Base-by-base conservation (phyloP, 2,797 vertebrate species). In the Ceyx erithaca region DNA sequence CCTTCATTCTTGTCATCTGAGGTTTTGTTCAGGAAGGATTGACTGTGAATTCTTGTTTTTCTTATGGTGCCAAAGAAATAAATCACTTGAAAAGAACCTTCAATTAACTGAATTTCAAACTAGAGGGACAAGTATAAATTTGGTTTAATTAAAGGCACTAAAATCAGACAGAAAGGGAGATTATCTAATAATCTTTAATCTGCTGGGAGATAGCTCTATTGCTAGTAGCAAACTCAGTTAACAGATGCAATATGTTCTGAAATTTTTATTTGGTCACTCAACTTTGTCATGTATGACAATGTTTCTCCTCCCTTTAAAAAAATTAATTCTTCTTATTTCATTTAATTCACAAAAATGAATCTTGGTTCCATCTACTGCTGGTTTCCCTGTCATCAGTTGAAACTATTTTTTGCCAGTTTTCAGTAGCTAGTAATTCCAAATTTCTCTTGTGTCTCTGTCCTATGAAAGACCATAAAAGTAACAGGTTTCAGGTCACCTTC, bases 11-110 rank as follows among this genome's bases (percentile, higher is more conserved):
- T 35, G 1, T 14, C 7, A 2, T 3, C 26, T 31, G 26, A 9
- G 25, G 0, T 4, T 30, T 77, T 59, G 11, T 52, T 26, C 1
- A 1, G 72, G 57, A 18, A 37, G n/a, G n/a, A 10, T 1, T 20
- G 30, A 35, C 43, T 46, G 13, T 49, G 61, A 71, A 10, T n/a
- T 81, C 37, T 67, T 75, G 28, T 3, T 54, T 78, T 83, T 40
- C 41, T 83, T 45, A 30, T 4, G 33, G 33, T 33, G 33, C 31
- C 55, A 51, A 26, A 25, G 1, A 28, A 91, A 12, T 5, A 62
- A 54, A 49, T 37, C 52, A 9, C 41, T 55, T 35, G 25, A 30
- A 69, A 48, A 54, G 21, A 30, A 37, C 20, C 23, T 10, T 26
- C 51, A 66, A 0, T 21, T 12, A 46, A 22, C 25, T 58, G 45